A percentile compares a stretch with the other conserved stretches of the same genome.
Evolutionary conservation across 35 echinoderm and acorn worm species (phyloP).

Genomic region (Apostichopus parvimensis): DNA sequence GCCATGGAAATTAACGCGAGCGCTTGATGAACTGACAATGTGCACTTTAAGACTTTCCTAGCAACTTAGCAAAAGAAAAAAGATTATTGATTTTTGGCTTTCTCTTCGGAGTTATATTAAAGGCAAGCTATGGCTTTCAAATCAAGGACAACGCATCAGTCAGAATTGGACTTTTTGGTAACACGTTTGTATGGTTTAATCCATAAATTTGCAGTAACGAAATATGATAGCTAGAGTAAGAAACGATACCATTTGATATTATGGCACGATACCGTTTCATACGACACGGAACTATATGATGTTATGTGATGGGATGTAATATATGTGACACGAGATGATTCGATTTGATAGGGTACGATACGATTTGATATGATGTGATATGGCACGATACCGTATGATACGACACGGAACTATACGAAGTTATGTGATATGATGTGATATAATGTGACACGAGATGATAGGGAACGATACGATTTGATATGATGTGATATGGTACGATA

Average conservation of each 20-base stretch:
- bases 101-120: background rate
- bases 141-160: background rate
- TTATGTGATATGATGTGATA: no score
- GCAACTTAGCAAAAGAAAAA: background rate
- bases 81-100: background rate
- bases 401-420: no score
- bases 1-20: background rate
- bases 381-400: no score
- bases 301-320: background rate
- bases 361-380: no score
- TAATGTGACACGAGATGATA: no score
- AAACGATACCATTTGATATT: background rate
- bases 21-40: background rate
- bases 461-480: no score
- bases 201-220: background rate
- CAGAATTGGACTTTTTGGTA: background rate
- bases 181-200: background rate
- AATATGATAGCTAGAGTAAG: background rate
- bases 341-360: no score
- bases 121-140: background rate
- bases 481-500: no score
- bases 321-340: no score
- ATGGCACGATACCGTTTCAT: background rate
- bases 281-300: background rate
- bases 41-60: background rate